phyloP scores from a whole-genome alignment of 2,797 vertebrate genomes.

The Chelidonichthys spinosus region DNA sequence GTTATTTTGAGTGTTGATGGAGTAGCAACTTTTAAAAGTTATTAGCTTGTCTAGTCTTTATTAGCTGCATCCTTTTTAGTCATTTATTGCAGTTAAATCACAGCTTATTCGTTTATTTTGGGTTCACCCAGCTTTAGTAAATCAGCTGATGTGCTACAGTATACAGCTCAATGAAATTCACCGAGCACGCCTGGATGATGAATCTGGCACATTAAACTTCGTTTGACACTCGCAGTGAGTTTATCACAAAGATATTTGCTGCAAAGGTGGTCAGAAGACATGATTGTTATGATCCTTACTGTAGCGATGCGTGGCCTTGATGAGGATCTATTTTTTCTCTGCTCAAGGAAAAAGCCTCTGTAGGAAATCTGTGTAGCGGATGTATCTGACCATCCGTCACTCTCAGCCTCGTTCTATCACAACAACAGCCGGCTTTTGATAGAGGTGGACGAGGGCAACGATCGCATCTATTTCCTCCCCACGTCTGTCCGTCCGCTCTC shows the following conservation, averaged over 20 bases:
- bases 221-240: not conserved
- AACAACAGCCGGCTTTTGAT: constrained; percentile 41
- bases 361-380: constrained; percentile 8
- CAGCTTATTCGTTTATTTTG: too few relatives aligned
- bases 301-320: too few relatives aligned
- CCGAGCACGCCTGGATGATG: not conserved
- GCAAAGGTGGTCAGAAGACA: not conserved
- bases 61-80: too few relatives aligned
- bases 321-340: not conserved
- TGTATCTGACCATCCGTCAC: constrained; percentile 42
- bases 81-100: too few relatives aligned
- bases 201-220: not conserved
- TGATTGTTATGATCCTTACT: not conserved
- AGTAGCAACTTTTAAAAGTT: too few relatives aligned
- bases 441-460: constrained; percentile 59
- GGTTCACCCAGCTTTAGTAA: too few relatives aligned
- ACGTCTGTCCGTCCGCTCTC: constrained; percentile 25
- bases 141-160: too few relatives aligned
- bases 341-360: not conserved
- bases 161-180: too few relatives aligned
- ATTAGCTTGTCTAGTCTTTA: too few relatives aligned
- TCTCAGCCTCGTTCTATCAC: constrained; percentile 58
- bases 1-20: too few relatives aligned
- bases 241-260: not conserved
- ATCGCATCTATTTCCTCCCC: constrained; percentile 52